Base-by-base conservation (phyloP, 2,797 vertebrate genomes). In the Pempheris klunzingeri region DNA sequence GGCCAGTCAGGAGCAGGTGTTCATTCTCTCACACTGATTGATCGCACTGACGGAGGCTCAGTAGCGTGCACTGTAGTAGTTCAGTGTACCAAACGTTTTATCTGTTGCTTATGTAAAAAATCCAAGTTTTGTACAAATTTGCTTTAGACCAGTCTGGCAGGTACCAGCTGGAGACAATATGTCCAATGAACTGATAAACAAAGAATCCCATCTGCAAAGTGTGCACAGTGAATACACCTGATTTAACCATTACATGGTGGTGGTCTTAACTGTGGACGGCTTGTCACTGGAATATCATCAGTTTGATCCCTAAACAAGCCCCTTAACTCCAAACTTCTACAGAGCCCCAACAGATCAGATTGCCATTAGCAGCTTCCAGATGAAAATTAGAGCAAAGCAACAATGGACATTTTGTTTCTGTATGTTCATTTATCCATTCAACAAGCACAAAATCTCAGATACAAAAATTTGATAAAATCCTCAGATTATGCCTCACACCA, bases 21-120 rank as follows among this genome's bases (percentile, higher is more conserved):
- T 73, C 17, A 12, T 24, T 53, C 49, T 59, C 26, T 69, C 55
- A 39, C 55, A 26, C 20, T 44, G 36, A 26, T 46, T 66, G 30
- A 62, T 30, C 18, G 34, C 61, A n/a, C 58, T 39, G 74, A 72
- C 53, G 24, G 26, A 11, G 15, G 26, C 22, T 38, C 1, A 11
- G 3, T 26, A 13, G 36, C 14, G 17, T 17, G 17, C 5, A 44
- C 8, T 32, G 7, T 34, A 24, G 39, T 39, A 32, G 22, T 41
- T 24, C 3, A 18, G 26, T 12, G 15, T 26, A 7, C 13, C 4
- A 39, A 26, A 28, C 7, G 20, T 14, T 39, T 24, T 36, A 22
- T 46, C 59, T 32, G 1, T 26, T 39, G 3, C 26, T 5, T 41
- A 4, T 10, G 12, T 26, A 47, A 46, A 46, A n/a, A 36, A 38